phyloP scores from a whole-genome alignment of 2,113 vertebrate species.

The Cercopithecus mona region DNA sequence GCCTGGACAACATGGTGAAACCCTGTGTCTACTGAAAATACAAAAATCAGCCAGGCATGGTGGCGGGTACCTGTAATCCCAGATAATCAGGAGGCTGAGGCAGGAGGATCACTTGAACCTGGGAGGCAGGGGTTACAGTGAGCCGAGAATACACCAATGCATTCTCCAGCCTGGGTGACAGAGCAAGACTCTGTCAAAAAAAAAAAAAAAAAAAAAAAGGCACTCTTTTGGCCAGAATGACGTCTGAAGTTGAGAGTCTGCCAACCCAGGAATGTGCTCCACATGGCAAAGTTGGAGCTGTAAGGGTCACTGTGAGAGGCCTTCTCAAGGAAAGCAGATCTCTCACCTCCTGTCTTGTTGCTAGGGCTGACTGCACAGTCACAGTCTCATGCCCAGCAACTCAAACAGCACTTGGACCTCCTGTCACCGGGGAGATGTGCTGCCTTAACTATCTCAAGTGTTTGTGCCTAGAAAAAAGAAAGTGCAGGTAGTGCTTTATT shows the following conservation, averaged over 20 bases:
- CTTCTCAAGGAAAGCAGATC: not conserved
- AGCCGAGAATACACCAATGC: no score
- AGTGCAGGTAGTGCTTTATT: not conserved
- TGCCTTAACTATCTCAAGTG: constrained; percentile 5
- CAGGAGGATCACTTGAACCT: no score
- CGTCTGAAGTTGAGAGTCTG: not conserved
- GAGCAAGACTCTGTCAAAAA: no score
- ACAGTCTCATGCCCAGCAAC: not conserved
- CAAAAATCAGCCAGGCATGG: no score
- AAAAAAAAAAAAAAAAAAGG: no score
- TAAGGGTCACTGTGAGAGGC: not conserved
- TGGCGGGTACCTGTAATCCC: no score
- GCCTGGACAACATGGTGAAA: no score
- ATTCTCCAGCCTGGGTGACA: no score
- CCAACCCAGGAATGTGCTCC: not conserved
- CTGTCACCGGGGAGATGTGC: not conserved
- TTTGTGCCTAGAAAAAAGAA: not conserved
- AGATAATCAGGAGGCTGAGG: no score
- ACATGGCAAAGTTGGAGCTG: not conserved
- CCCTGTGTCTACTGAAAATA: no score
- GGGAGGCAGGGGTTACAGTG: no score
- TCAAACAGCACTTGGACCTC: not conserved
- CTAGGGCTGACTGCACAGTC: not conserved
- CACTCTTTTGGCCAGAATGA: not conserved
- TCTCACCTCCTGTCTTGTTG: not conserved